phyloP scores from a whole-genome alignment of 2,113 vertebrate genomes.

The Malurus melanocephalus region DNA sequence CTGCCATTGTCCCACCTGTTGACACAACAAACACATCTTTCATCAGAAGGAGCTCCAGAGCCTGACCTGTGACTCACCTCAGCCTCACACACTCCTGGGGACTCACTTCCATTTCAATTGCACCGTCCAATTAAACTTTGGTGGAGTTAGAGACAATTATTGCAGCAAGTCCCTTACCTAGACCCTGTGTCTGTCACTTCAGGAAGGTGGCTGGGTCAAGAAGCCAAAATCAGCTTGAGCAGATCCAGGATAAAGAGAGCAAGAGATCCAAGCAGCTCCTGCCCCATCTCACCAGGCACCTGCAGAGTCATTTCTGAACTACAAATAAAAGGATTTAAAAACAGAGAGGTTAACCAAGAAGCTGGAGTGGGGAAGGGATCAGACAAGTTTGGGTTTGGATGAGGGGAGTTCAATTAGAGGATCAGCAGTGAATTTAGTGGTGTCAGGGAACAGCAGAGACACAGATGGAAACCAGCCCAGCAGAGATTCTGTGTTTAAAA shows the following conservation, averaged over 20 bases:
- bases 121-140: neutral
- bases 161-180: neutral
- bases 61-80: neutral
- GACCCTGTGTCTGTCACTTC: neutral
- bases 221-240: neutral
- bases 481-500: neutral
- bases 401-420: neutral
- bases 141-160: rapidly evolving
- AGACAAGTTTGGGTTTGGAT: neutral
- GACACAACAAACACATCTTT: slow-evolving; percentile 4
- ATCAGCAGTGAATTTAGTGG: neutral
- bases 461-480: neutral
- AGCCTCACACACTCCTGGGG: neutral
- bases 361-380: neutral
- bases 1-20: slow-evolving; percentile 1
- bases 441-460: neutral
- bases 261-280: neutral
- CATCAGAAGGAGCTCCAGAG: neutral
- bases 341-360: neutral
- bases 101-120: neutral
- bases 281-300: neutral
- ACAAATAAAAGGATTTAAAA: neutral
- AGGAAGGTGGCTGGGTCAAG: neutral
- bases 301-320: rapidly evolving
- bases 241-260: neutral